phyloP scores from a whole-genome alignment of 2,888 invertebrate genomes.

The Caenorhabditis drosophilae region DNA sequence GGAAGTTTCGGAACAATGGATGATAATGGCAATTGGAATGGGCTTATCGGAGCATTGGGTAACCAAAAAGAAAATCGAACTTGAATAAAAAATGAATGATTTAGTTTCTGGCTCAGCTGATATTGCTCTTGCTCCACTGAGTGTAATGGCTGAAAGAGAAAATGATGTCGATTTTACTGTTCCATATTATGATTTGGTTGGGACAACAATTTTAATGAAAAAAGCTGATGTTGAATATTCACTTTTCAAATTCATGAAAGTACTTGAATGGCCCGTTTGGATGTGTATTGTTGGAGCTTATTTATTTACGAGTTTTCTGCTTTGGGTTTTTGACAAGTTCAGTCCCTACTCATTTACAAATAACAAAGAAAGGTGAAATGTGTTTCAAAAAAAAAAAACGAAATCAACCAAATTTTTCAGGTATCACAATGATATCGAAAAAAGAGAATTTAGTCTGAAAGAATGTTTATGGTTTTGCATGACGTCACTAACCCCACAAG shows the following conservation, averaged over 20 bases:
- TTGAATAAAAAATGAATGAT: constrained; percentile 4
- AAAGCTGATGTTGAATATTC: constrained; percentile 87
- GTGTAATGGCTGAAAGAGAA: constrained; percentile 95
- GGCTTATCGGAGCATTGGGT: constrained; percentile 76
- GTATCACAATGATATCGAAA: constrained; percentile 77
- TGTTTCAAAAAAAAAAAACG: neutral
- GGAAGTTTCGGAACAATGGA: constrained; percentile 87
- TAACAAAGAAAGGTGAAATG: constrained; percentile 73
- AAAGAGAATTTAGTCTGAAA: constrained; percentile 89
- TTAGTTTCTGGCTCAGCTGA: constrained; percentile 76
- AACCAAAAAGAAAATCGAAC: neutral
- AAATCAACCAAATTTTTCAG: constrained; percentile 14
- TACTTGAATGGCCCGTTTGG: constrained; percentile 92
- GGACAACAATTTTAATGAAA: constrained; percentile 93
- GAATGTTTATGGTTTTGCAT: constrained; percentile 99
- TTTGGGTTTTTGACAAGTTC: constrained; percentile 96
- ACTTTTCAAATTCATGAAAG: constrained; percentile 90
- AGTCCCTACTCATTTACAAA: constrained; percentile 95
- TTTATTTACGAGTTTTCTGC: constrained; percentile 88
- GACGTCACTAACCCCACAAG: constrained; percentile 91
- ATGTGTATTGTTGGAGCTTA: constrained; percentile 91
- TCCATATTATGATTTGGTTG: constrained; percentile 95
- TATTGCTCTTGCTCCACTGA: constrained; percentile 88
- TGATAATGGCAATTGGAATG: constrained; percentile 83
- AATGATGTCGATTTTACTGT: constrained; percentile 95